These are phyloP conservation scores for Labeo calbasu DNA, from an alignment of 2,797 vertebrate species.

Conservation along the genomic window DNA sequence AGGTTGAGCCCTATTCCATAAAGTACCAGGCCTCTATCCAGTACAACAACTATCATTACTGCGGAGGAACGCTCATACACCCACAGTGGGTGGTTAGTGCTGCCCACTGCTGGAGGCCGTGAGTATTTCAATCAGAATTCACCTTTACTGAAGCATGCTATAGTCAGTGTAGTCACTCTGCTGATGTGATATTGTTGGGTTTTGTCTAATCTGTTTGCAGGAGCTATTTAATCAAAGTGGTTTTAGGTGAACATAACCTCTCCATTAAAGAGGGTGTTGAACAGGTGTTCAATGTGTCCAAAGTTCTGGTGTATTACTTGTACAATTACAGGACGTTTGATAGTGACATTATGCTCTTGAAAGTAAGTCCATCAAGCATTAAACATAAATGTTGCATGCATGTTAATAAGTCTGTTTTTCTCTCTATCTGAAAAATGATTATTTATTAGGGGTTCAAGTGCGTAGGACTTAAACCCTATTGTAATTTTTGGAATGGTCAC, in stretches of 20 bases:
- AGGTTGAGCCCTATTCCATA: slow-evolving; percentile 67
- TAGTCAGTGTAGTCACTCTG: neutral
- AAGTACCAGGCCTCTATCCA: slow-evolving; percentile 69
- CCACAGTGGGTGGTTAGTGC: slow-evolving; percentile 69
- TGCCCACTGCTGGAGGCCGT: slow-evolving; percentile 73
- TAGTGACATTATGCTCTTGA: slow-evolving; percentile 81
- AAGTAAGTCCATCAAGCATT: slow-evolving; percentile 67
- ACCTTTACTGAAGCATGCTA: neutral
- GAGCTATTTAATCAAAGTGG: slow-evolving; percentile 68
- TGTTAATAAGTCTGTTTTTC: neutral
- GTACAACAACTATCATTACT: slow-evolving; percentile 65
- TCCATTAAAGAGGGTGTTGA: slow-evolving; percentile 63
- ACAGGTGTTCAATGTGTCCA: slow-evolving; percentile 70
- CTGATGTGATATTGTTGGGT: neutral
- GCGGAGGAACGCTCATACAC: slow-evolving; percentile 67
- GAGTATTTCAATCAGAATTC: slow-evolving; percentile 60
- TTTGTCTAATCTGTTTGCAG: slow-evolving; percentile 57
- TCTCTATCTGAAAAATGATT: no score
- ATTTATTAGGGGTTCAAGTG: no score
- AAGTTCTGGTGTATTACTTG: slow-evolving; percentile 61
- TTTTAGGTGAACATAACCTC: slow-evolving; percentile 73
- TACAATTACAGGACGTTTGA: slow-evolving; percentile 72
- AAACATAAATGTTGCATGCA: neutral
- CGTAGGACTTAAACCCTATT: no score
- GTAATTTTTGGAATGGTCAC: no score